Evolutionary conservation across 1,140 invertebrate genomes (phyloP).

Genomic region (Drosophila miranda): DNA sequence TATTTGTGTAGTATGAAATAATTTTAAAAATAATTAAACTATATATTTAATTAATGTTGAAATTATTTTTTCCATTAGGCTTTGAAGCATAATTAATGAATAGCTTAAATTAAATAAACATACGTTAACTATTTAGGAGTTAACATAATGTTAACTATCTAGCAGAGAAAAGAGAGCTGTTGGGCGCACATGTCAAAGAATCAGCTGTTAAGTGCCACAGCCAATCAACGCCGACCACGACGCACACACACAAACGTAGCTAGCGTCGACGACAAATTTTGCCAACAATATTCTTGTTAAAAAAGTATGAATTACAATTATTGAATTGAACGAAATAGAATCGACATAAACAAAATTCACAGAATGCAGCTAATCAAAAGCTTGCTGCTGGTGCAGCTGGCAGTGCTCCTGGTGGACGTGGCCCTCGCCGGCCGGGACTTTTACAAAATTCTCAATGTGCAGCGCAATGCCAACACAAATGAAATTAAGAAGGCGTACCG

Average conservation of each 20-base stretch:
- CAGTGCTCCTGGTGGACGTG: slow-evolving; percentile 59
- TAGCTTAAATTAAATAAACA: no score
- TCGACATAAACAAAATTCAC: slow-evolving; percentile 1
- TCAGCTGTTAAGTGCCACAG: slow-evolving; percentile 44
- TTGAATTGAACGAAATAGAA: slow-evolving; percentile 9
- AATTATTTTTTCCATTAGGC: no score
- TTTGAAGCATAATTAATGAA: no score
- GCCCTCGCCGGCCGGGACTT: slow-evolving; percentile 91
- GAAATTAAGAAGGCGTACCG: slow-evolving; percentile 99
- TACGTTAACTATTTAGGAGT: no score
- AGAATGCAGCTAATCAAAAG: slow-evolving; percentile 64
- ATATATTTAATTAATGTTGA: no score
- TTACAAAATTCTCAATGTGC: slow-evolving; percentile 94
- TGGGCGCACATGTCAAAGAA: neutral
- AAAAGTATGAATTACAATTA: slow-evolving; percentile 21
- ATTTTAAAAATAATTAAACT: no score
- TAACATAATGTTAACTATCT: no score
- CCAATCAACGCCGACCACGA: slow-evolving; percentile 73
- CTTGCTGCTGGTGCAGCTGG: slow-evolving; percentile 62
- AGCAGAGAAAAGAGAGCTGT: no score
- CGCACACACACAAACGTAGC: slow-evolving; percentile 60
- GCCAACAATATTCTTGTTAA: slow-evolving; percentile 50
- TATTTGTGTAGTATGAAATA: no score
- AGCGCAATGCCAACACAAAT: slow-evolving; percentile 91
- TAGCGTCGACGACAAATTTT: slow-evolving; percentile 53